phyloP scores from a whole-genome alignment of 92 coral and sea anemone genomes.

The Epizoanthus illoricatus region DNA sequence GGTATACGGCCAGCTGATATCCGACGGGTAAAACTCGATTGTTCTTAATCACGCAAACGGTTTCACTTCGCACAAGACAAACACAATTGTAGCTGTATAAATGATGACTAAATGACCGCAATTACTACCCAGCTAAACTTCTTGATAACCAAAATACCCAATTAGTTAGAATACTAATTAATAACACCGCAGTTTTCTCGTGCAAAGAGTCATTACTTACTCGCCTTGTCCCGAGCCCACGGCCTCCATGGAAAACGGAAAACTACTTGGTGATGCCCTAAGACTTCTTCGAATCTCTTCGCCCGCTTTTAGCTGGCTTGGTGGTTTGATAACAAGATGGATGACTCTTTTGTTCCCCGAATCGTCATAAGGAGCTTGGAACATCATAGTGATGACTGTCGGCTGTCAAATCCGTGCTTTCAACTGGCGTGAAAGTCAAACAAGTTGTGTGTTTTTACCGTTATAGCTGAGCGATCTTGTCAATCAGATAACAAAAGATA shows the following conservation, averaged over 20 bases:
- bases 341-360: slow-evolving; percentile 19
- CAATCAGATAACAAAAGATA: not conserved
- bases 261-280: not conserved
- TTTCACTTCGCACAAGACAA: not conserved
- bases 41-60: not conserved
- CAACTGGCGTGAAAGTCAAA: slow-evolving; percentile 20
- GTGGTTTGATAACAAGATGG: slow-evolving; percentile 16
- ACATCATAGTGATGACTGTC: slow-evolving; percentile 8
- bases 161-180: not conserved
- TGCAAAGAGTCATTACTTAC: not conserved
- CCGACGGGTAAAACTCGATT: not conserved
- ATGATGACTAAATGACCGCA: not conserved
- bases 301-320: not conserved
- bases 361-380: slow-evolving; percentile 4
- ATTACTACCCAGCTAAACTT: not conserved
- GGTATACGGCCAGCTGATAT: not conserved
- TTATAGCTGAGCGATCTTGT: slow-evolving; percentile 2
- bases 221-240: slow-evolving; percentile 21
- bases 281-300: not conserved
- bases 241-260: slow-evolving; percentile 18
- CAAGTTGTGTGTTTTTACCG: not conserved
- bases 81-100: slow-evolving; percentile 6
- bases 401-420: slow-evolving; percentile 20
- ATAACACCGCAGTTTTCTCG: too few species aligned
- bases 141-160: not conserved